Base-by-base conservation (phyloP, 2,797 vertebrate genomes). In the Somateria mollissima region DNA sequence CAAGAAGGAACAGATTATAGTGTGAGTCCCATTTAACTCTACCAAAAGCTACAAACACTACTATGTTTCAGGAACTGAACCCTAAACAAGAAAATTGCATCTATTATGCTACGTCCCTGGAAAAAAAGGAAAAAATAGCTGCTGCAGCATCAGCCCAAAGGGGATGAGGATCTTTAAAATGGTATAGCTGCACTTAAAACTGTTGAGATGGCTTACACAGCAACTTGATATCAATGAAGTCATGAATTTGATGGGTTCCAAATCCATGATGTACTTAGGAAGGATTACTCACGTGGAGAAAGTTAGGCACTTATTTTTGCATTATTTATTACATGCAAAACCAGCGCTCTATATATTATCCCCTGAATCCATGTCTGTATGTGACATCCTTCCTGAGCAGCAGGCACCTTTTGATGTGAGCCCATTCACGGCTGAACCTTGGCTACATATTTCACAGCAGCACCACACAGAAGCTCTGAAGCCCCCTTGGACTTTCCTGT, bases 261-360 rank as follows among this genome's bases (percentile, higher is more conserved):
- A 12, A 32, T 64, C 24, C 13, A 37, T n/a, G 54, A 32, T 2
- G 4, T 72, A 39, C 41, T 72, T 61, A 65, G 39, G 49, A 32
- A 72, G 37, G n/a, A 37, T 5, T 13, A 80, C 22, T 36, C 34
- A 3, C 25, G n/a, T 15, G 51, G 32, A 61, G 8, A 4, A 73
- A 67, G 45, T 30, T 1, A 70, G n/a, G 67, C 30, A 71, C 71
- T 65, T 14, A 61, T n/a, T 49, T 25, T 24, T 49, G 47, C 47
- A 49, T 49, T 49, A 49, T 25, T 49, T 49, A 49, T 49, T 49
- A 25, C 30, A 27, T 9, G 15, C 18, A 67, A 69, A 85, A 51
- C n/a, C 53, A 51, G n/a, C 0, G 5, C 13, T 43, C 1, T 2
- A 4, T 8, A 13, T 6, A n/a, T 43, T 64, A 13, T 67, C 4